phyloP scores from a whole-genome alignment of 2,888 invertebrate genomes.

The Penaeus monodon region DNA sequence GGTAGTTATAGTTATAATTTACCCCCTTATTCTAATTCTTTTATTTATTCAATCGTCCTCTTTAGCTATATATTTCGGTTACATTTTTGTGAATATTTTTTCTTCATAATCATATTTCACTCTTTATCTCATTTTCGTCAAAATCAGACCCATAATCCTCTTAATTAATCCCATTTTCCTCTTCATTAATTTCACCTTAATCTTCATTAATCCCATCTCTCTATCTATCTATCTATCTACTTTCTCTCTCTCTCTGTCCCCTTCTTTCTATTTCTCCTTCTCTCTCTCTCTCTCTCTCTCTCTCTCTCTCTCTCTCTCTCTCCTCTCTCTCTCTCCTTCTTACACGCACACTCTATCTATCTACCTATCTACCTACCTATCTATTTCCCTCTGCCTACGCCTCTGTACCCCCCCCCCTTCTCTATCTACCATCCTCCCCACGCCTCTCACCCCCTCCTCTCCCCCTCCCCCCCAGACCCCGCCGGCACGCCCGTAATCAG shows the following conservation, averaged over 20 bases:
- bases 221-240: background rate
- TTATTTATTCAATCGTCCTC: too few relatives aligned
- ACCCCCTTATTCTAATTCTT: too few relatives aligned
- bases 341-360: background rate
- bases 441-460: background rate
- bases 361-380: background rate
- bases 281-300: too few relatives aligned
- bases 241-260: constrained; percentile 10
- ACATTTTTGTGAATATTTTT: too few relatives aligned
- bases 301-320: background rate
- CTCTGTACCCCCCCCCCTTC: background rate
- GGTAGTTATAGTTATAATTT: too few relatives aligned
- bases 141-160: too few relatives aligned
- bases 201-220: too few relatives aligned
- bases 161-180: too few relatives aligned
- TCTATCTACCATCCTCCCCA: background rate
- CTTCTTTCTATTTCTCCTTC: background rate
- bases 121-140: too few relatives aligned
- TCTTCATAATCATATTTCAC: too few relatives aligned
- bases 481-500: constrained; percentile 35
- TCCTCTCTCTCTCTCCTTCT: background rate
- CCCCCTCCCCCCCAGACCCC: constrained; percentile 22
- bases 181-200: too few relatives aligned
- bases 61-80: too few relatives aligned
- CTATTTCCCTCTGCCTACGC: background rate